Evolutionary conservation across 2,797 vertebrate species (phyloP), one percentile per base, ranked within the genome.

Genomic region (Bucorvus abyssinicus): DNA sequence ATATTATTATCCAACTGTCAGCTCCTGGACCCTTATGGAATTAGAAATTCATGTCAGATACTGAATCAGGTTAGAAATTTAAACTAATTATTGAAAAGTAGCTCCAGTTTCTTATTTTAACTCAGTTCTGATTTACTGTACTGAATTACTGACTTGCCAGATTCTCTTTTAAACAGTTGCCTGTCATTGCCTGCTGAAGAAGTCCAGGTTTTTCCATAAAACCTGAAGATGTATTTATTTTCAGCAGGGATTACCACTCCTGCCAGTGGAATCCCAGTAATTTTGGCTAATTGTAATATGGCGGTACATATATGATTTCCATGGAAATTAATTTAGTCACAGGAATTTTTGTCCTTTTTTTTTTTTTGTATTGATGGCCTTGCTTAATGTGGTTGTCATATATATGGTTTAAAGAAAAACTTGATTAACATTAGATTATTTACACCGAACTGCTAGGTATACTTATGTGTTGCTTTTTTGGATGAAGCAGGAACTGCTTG

Each of bases 121-220:
- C 42, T 49, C 6, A 3, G 10, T 63, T 84, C 36, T 78, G 42
- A 69, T 92, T 93, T 95, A 53, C 52, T 52, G 21, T 50, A 50
- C n/a, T 78, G 56, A 78, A 63, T 80, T 65, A 77, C 34, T 73
- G 50, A 69, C 19, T 71, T 6, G 2, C 50, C 65, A 87, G 21
- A 40, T 78, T 81, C 23, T 71, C 22, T 89, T 93, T 88, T 78
- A 64, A 89, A 12, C 10, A 22, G 21, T 89, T 92, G 29, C 42
- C 61, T 85, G 64, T 84, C 55, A 36, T 65, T 80, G 47, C 47
- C 55, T 89, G 68, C 76, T 89, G 80, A 93, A 90, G 70, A n/a
- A 81, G 18, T 61, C 76, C 84, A 96, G 71, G 34, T 92, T 91
- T 93, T 96, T 95, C 91, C 92, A 86, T 90, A 89, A 84, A 78